These are phyloP conservation scores for Diaperis boleti DNA, from an alignment of 2,888 invertebrate genomes.

Conservation along the genomic window DNA sequence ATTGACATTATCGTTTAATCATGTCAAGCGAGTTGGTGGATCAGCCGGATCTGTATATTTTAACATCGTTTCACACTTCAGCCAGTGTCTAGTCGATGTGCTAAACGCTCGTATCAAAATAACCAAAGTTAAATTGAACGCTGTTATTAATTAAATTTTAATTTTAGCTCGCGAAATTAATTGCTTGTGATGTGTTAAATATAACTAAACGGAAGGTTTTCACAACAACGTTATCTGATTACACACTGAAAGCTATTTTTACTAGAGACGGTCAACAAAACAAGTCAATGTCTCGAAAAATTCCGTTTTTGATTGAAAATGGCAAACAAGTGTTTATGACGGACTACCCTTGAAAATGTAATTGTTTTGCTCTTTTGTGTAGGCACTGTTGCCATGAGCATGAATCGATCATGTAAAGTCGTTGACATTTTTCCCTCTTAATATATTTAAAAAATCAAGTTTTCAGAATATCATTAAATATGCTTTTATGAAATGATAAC, in stretches of 20 bases:
- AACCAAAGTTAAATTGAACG: neutral
- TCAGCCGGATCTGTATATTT: neutral
- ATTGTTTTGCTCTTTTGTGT: no score
- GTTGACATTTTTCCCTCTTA: no score
- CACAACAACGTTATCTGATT: constrained; percentile 2
- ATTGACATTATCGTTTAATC: neutral
- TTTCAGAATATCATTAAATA: no score
- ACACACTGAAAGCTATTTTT: constrained; percentile 2
- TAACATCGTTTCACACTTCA: neutral
- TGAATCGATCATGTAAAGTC: no score
- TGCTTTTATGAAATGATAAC: no score
- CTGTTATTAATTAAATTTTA: constrained; percentile 1
- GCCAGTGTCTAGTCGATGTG: neutral
- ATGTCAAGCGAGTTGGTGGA: neutral
- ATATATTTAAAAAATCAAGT: no score
- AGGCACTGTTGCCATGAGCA: no score
- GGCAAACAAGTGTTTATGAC: constrained; percentile 11
- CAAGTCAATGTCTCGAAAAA: constrained; percentile 20
- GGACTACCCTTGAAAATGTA: neutral
- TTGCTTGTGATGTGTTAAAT: neutral
- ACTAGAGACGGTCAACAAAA: neutral
- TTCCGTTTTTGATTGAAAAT: constrained; percentile 18
- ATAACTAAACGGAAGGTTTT: neutral
- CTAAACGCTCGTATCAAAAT: neutral
- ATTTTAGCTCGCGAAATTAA: neutral